Base-by-base conservation (phyloP, 2,797 vertebrate genomes). In the Crenuchus spilurus region DNA sequence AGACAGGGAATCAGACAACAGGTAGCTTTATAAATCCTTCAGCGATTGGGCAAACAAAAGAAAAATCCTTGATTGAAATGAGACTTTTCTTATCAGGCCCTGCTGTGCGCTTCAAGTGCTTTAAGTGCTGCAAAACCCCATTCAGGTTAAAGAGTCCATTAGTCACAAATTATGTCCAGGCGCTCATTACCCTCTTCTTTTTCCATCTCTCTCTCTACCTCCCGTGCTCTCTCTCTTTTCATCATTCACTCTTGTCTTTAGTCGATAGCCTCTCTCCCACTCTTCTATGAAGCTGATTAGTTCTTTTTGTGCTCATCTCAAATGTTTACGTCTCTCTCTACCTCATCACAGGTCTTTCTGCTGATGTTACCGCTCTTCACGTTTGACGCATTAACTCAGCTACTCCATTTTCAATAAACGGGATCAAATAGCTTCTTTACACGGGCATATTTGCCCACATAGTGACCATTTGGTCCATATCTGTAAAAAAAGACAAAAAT, bases 111-210 rank as follows among this genome's bases (percentile, higher is more conserved):
- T 79, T 65, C 42, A 79, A 54, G 68, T 77, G 76, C 61, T 65
- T 72, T 81, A 71, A 80, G 67, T 62, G 41, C 72, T 67, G 41
- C 44, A 41, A 77, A 72, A 37, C 69, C 66, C 72, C n/a, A n/a
- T 78, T 33, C 70, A 73, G 57, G 71, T 77, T 81, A 77, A 68
- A 79, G 74, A 75, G 63, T 20, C 77, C 77, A 79, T 83, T 79
- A 79, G 71, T 72, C 68, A 75, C 64, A 79, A 75, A 77, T 72
- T 58, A 57, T 35, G 58, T 70, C 68, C 75, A 57, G 28, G 37
- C n/a, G 70, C 49, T 39, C 54, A 64, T 58, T 62, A 73, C 55
- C 49, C 20, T 52, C 60, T 41, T n/a, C 61, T 63, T 31, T 61
- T 44, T 16, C 31, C 28, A 11, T 33, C 44, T 31, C 35, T 44